phyloP scores from a whole-genome alignment of 1,140 invertebrate genomes.

The Nilaparvata lugens region DNA sequence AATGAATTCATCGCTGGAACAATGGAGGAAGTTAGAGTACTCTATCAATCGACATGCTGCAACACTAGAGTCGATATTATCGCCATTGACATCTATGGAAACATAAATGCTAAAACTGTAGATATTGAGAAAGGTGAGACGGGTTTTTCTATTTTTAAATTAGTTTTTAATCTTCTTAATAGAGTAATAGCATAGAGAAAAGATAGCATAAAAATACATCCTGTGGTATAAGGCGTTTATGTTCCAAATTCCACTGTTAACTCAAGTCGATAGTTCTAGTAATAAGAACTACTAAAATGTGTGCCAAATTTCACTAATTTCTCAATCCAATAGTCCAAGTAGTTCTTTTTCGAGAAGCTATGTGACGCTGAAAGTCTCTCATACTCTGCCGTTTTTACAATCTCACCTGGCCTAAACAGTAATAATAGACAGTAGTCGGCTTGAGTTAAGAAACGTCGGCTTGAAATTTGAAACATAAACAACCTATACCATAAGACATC shows the following conservation, averaged over 20 bases:
- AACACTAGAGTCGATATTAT: constrained; percentile 15
- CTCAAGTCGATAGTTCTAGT: too few species aligned
- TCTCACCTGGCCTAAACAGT: too few species aligned
- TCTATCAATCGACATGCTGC: constrained; percentile 15
- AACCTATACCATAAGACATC: too few species aligned
- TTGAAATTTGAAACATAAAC: too few species aligned
- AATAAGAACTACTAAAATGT: neutral
- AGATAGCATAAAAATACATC: neutral
- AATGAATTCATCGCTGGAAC: constrained; percentile 18
- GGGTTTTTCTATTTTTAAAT: too few species aligned
- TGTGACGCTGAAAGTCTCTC: too few species aligned
- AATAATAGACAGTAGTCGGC: too few species aligned
- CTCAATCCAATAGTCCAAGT: too few species aligned
- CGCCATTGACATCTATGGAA: constrained; percentile 16
- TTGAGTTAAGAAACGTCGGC: too few species aligned
- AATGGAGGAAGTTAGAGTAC: constrained; percentile 8
- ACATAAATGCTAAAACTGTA: constrained; percentile 4
- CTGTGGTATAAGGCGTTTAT: neutral
- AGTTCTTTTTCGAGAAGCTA: too few species aligned
- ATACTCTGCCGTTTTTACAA: neutral
- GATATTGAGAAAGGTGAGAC: constrained; percentile 18
- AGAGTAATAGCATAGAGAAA: too few species aligned
- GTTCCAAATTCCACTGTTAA: neutral
- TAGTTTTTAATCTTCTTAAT: too few species aligned
- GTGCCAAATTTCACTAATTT: neutral